Conservation (phyloP, 2,113 vertebrate species). For the Scopus umbretta region DNA sequence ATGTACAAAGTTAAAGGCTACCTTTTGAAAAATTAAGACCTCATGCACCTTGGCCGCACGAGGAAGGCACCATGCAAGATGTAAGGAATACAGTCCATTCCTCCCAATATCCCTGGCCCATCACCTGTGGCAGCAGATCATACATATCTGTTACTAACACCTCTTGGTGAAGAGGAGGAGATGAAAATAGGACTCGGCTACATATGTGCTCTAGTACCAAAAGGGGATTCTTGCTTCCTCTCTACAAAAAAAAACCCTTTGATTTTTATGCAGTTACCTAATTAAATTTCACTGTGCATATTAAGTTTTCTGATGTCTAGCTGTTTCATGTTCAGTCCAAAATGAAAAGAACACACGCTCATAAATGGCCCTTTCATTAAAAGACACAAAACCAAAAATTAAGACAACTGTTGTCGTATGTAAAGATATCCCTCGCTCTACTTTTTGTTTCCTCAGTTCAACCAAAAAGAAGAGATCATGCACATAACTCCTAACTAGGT, state of each 20-base stretch:
- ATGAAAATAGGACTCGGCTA: background rate
- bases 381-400: background rate
- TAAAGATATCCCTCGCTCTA: background rate
- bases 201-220: background rate
- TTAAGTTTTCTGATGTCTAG: background rate
- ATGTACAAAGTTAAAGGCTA: background rate
- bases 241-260: background rate
- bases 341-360: background rate
- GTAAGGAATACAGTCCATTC: background rate
- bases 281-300: background rate
- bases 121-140: background rate
- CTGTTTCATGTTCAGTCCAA: background rate
- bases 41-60: background rate
- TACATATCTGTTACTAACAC: background rate
- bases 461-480: background rate
- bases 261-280: conserved; percentile 5
- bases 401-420: background rate
- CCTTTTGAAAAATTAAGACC: background rate
- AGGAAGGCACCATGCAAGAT: background rate
- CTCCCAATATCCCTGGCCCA: background rate
- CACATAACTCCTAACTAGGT: background rate
- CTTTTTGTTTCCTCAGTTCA: background rate
- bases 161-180: background rate
- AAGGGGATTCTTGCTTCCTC: background rate
- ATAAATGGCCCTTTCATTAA: background rate